Evolutionary conservation across 2,888 invertebrate species (phyloP).

Genomic region (Coenonympha glycerion): DNA sequence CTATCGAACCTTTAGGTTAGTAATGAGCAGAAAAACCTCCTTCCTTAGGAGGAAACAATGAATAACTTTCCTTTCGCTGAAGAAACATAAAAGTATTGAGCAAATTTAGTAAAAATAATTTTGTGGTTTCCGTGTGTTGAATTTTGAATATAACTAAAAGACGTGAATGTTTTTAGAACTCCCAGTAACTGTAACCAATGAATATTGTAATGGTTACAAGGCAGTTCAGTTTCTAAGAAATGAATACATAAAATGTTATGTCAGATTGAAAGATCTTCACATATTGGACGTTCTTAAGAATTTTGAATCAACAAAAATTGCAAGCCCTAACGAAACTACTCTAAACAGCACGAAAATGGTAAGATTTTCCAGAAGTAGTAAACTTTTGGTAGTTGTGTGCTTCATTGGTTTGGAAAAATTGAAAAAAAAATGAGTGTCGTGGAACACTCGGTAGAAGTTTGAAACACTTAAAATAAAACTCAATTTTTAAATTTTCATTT

Average conservation of each 20-base stretch:
- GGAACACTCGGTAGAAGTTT: too few species aligned
- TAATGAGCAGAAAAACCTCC: too few species aligned
- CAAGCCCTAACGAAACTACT: constrained; percentile 47
- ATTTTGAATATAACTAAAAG: neutral
- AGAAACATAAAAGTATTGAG: too few species aligned
- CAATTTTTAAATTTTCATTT: too few species aligned
- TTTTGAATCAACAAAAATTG: constrained; percentile 42
- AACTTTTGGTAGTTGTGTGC: too few species aligned
- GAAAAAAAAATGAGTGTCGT: too few species aligned
- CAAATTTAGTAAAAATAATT: too few species aligned
- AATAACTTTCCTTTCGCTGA: too few species aligned
- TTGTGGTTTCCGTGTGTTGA: too few species aligned
- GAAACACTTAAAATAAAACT: too few species aligned
- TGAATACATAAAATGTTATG: constrained; percentile 47
- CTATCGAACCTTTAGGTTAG: neutral
- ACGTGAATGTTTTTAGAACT: constrained; percentile 46
- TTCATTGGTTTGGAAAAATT: too few species aligned
- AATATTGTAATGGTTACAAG: constrained; percentile 52
- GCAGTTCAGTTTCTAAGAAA: constrained; percentile 50
- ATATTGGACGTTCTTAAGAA: constrained; percentile 52
- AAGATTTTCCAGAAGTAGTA: constrained; percentile 23
- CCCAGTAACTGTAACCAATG: constrained; percentile 46
- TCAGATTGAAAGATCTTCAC: constrained; percentile 55
- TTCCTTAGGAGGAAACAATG: too few species aligned
- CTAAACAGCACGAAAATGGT: constrained; percentile 49